Conservation (phyloP, 2,888 invertebrate species). For the Meteorus cinctellus region DNA sequence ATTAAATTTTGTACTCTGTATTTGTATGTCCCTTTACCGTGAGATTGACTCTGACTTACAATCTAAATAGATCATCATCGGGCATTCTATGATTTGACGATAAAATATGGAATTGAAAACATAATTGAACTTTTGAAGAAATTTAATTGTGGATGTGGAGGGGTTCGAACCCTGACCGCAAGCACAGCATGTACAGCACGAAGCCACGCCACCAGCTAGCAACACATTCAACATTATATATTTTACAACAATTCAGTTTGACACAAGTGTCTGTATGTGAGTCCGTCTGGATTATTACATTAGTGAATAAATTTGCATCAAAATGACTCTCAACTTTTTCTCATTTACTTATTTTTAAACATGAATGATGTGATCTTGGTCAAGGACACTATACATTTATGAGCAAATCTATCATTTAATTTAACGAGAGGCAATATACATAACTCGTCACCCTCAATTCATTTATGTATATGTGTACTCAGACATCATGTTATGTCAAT, state of each 20-base stretch:
- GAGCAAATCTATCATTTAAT: slow-evolving; percentile 3
- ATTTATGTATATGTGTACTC: neutral
- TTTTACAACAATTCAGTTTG: neutral
- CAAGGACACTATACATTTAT: slow-evolving; percentile 28
- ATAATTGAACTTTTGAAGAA: neutral
- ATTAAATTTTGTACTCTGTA: slow-evolving; percentile 49
- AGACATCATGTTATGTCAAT: neutral
- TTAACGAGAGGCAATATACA: neutral
- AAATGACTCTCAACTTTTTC: slow-evolving; percentile 15
- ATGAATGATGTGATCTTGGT: slow-evolving; percentile 31
- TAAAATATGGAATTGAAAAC: neutral
- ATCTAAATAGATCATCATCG: slow-evolving; percentile 50
- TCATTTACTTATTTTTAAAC: slow-evolving; percentile 12
- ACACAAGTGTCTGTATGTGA: neutral
- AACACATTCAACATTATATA: neutral
- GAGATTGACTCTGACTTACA: slow-evolving; percentile 57
- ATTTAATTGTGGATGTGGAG: neutral
- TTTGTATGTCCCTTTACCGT: slow-evolving; percentile 53
- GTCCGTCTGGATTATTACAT: slow-evolving; percentile 19
- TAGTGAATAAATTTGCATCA: slow-evolving; percentile 40
- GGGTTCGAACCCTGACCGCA: slow-evolving; percentile 32
- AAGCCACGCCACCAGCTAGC: neutral
- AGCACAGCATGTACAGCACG: slow-evolving; percentile 9
- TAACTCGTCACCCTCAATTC: neutral
- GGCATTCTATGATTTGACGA: slow-evolving; percentile 15